Conservation (phyloP, 2,888 invertebrate species). For the Heteropelma amictum region DNA sequence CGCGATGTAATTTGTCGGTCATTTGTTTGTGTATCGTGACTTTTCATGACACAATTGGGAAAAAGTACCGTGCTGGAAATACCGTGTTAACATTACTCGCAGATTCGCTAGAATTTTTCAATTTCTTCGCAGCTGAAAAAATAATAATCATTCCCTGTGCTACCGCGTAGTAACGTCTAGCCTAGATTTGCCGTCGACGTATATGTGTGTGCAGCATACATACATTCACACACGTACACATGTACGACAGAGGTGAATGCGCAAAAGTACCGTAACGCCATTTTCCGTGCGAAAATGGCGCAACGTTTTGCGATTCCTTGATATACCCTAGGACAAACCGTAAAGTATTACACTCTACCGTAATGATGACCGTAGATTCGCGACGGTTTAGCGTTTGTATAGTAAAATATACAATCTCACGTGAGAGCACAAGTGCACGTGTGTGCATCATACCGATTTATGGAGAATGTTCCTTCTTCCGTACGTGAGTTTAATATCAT, state of each 20-base stretch:
- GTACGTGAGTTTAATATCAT: not conserved
- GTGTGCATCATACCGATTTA: conserved; percentile 21
- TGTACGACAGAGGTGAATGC: conserved; percentile 62
- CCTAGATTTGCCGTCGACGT: conserved; percentile 67
- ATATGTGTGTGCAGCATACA: conserved; percentile 43
- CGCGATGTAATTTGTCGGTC: too few species aligned
- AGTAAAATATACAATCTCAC: conserved; percentile 27
- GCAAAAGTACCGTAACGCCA: conserved; percentile 72
- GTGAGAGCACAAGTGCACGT: conserved; percentile 13
- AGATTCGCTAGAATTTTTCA: conserved; percentile 47
- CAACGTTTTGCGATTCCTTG: conserved; percentile 70
- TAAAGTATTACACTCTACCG: conserved; percentile 77
- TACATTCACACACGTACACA: conserved; percentile 22
- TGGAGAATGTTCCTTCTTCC: conserved; percentile 7
- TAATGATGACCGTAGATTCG: conserved; percentile 75
- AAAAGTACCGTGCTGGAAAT: too few species aligned
- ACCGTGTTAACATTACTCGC: not conserved
- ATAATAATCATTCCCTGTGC: conserved; percentile 21
- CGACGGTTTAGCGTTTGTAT: conserved; percentile 67
- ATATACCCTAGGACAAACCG: conserved; percentile 71
- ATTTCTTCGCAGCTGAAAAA: conserved; percentile 26
- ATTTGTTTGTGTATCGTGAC: too few species aligned
- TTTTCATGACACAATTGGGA: too few species aligned
- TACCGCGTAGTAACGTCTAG: conserved; percentile 57
- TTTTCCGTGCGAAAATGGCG: conserved; percentile 72